A percentile compares a stretch with the other conserved stretches of the same genome.
These are phyloP conservation scores for Cynoglossus semilaevis DNA, from an alignment of 2,113 vertebrate species.

Conservation along the genomic window DNA sequence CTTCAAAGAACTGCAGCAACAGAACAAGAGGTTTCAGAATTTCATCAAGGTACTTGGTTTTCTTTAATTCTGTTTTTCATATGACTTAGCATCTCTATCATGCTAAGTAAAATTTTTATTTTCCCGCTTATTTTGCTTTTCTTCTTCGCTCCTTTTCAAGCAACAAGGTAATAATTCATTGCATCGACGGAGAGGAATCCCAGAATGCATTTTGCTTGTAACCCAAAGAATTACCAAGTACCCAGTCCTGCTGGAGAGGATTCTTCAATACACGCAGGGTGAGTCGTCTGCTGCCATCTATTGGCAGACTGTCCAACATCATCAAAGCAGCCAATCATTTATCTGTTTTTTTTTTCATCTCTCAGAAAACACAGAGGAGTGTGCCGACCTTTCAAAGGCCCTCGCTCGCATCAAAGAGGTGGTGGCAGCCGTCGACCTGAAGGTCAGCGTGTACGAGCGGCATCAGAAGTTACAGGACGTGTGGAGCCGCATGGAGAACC, in stretches of 20 bases:
- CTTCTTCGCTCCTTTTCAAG: conserved; percentile 63
- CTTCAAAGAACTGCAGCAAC: conserved; percentile 92
- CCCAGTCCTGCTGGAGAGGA: conserved; percentile 92
- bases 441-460: conserved; percentile 88
- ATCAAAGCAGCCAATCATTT: background rate
- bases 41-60: conserved; percentile 86
- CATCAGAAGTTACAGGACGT: conserved; percentile 87
- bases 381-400: conserved; percentile 81
- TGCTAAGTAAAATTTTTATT: too few relatives aligned
- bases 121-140: too few relatives aligned
- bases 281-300: conserved; percentile 56
- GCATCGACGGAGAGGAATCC: conserved; percentile 90
- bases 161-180: conserved; percentile 89
- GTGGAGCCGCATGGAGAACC: conserved; percentile 89
- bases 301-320: conserved; percentile 1
- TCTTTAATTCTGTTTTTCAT: background rate
- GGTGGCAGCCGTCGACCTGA: conserved; percentile 85
- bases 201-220: conserved; percentile 93
- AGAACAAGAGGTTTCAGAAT: conserved; percentile 93
- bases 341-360: background rate
- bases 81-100: too few relatives aligned
- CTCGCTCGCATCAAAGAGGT: conserved; percentile 86
- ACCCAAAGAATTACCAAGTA: conserved; percentile 98
- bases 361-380: conserved; percentile 86
- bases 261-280: conserved; percentile 90